phyloP scores from a whole-genome alignment of 2,797 vertebrate genomes.

The Champsocephalus gunnari region DNA sequence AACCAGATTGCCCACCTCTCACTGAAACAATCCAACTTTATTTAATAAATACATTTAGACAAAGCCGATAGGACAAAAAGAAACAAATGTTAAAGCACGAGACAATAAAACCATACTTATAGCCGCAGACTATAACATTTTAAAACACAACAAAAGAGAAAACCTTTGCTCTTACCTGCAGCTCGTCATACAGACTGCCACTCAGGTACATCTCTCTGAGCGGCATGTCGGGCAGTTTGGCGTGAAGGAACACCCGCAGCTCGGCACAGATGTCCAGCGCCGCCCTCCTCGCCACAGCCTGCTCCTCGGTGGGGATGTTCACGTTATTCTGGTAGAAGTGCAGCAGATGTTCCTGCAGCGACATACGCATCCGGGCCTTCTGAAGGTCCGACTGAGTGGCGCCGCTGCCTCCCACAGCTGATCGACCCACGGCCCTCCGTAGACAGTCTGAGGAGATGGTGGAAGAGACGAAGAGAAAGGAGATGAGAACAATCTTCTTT shows the following conservation, averaged over 20 bases:
- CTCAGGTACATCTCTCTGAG: conserved; percentile 98
- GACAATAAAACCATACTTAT: too few relatives aligned
- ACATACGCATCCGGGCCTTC: conserved; percentile 89
- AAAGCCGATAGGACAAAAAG: too few relatives aligned
- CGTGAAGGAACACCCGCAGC: conserved; percentile 93
- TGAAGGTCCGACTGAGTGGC: conserved; percentile 73
- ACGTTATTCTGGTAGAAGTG: conserved; percentile 90
- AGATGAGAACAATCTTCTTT: neutral
- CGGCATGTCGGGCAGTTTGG: conserved; percentile 97
- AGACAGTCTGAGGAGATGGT: conserved; percentile 70
- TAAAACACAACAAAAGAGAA: too few relatives aligned
- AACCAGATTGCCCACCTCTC: too few relatives aligned
- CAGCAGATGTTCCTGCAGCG: conserved; percentile 94
- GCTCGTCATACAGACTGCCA: conserved; percentile 96
- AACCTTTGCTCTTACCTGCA: conserved; percentile 86
- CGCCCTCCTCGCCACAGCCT: conserved; percentile 91
- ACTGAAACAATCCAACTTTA: too few relatives aligned
- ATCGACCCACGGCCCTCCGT: conserved; percentile 71
- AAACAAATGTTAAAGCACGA: too few relatives aligned
- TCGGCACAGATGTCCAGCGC: conserved; percentile 97
- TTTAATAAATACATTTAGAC: too few relatives aligned
- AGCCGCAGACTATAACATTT: too few relatives aligned
- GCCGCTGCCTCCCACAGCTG: conserved; percentile 54
- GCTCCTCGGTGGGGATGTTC: conserved; percentile 90
- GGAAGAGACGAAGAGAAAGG: neutral